Evolutionary conservation across 2,797 vertebrate species (phyloP), one percentile per base, ranked within the genome.

Genomic region (Sciurus vulgaris): DNA sequence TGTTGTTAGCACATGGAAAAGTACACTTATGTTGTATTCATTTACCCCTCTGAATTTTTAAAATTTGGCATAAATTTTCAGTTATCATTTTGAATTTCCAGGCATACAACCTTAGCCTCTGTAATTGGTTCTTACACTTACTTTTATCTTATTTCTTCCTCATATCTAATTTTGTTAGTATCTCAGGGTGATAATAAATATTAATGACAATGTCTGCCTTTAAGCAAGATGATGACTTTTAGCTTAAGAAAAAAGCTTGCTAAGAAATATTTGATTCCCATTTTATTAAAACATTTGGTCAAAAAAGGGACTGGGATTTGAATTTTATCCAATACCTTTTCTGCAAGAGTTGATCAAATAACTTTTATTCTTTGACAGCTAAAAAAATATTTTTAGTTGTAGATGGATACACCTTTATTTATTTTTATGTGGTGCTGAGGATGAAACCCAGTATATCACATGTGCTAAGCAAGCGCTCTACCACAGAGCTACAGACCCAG

Each of bases 281-380:
- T 82, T 76, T 86, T 61, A 92, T 74, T 63, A 79, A 14, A 24
- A 94, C 30, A 35, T 83, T 74, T 89, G 47, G 63, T 74, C 33
- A 83, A 87, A 83, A 95, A 70, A 61, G 12, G 30, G 20, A 38
- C 5, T 0, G 14, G 30, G 20, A 38, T 5, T 0, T 93, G 24
- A 74, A 86, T 85, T 91, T 94, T 94, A 93, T 59, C 30, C 12
- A 63, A 26, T 65, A 92, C 0, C 20, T 51, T 84, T 90, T 56
- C 4, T 54, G 63, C 17, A 95, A 73, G 22, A 83, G 41, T 22
- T 24, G 33, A 38, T 41, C 47, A 91, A 81, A 74, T 81, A 77
- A 86, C 28, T 94, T 84, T 93, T 93, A 6, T n/a, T 61, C 10
- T 61, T 61, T 61, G 59, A 56, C 54, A 56, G 59, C 26, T 81